Evolutionary conservation across 2,797 vertebrate species (phyloP), one percentile per base, ranked within the genome.

Genomic region (Schizothorax lantsangensis): DNA sequence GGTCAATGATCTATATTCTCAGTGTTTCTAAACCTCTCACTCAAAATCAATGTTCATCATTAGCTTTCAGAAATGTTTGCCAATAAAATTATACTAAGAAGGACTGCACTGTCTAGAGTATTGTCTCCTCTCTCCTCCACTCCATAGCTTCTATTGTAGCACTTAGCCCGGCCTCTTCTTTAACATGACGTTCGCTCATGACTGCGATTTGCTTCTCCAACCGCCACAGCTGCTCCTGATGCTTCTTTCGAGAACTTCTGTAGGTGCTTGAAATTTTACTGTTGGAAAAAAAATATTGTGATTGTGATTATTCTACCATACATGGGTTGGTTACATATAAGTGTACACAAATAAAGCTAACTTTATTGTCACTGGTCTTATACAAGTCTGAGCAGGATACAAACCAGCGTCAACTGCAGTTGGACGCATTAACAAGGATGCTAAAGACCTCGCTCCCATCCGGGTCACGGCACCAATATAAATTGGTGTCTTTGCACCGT

Each of bases 261-360:
- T 97, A 97, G 0, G 95, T 95, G 73, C 94, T 94, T 86, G 96
- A 90, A 87, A 96, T 95, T 89, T 96, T 94, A 10, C 98, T 99
- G 94, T 0, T 87, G 88, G 15, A 81, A 80, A 88, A 89, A 33
- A 10, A 30, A 1, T 30, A 30, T 30, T 30, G 30, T 1, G 0
- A 15, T 36, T 38, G 40, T 36, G 43, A 36, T 49, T 52, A 69
- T 69, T 11, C 26, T 33, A 36, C 19, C 26, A 43, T 36, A 14
- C 26, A 21, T 26, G 23, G 5, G n/a, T 33, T 30, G 17, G 7
- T 45, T 52, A 79, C 36, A 79, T 40, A 40, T 38, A n/a, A 23
- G 10, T 0, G 26, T 17, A 75, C 17, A 75, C 26, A 52, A 10
- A 52, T 33, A 33, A 52, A 17, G 64, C 64, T 33, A 30, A 33